These are phyloP conservation scores for Centroberyx gerrardi DNA, from an alignment of 2,797 vertebrate species.

Conservation along the genomic window DNA sequence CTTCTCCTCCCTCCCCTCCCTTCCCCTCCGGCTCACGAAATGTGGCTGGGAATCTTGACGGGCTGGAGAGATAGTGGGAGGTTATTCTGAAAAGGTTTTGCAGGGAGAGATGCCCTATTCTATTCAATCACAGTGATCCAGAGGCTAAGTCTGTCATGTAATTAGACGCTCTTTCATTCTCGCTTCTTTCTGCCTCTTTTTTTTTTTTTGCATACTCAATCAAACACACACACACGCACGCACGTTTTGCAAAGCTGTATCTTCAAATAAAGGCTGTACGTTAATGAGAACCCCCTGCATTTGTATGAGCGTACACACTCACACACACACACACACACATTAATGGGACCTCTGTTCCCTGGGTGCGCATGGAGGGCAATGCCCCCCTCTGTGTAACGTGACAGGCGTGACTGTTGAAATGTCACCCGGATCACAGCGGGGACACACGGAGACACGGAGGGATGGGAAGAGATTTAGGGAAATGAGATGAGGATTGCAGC, in stretches of 20 bases:
- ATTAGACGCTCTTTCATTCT: conserved; percentile 76
- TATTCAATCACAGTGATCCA: conserved; percentile 72
- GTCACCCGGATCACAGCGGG: conserved; percentile 77
- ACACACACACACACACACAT: conserved; percentile 37
- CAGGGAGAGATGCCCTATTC: conserved; percentile 61
- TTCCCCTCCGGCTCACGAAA: conserved; percentile 17
- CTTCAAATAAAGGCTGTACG: conserved; percentile 51
- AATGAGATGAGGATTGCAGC: conserved; percentile 48
- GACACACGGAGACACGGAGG: conserved; percentile 26
- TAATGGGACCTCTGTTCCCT: conserved; percentile 46
- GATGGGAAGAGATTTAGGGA: conserved; percentile 65
- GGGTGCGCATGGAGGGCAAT: conserved; percentile 36
- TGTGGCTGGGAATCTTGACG: conserved; percentile 36
- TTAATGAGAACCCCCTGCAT: conserved; percentile 65
- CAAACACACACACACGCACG: conserved; percentile 27
- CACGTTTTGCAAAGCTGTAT: conserved; percentile 28
- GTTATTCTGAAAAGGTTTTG: conserved; percentile 63
- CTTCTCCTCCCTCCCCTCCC: not conserved
- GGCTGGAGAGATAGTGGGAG: conserved; percentile 35
- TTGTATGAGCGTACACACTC: conserved; percentile 43
- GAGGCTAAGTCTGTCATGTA: conserved; percentile 74
- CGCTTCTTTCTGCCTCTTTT: conserved; percentile 35
- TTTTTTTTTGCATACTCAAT: conserved; percentile 53
- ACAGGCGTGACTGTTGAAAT: conserved; percentile 82
- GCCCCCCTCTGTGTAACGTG: conserved; percentile 52